A percentile compares a stretch with the other conserved stretches of the same genome.
These are phyloP conservation scores for Zosterops japonicus DNA, from an alignment of 2,113 vertebrate genomes.

Conservation along the genomic window DNA sequence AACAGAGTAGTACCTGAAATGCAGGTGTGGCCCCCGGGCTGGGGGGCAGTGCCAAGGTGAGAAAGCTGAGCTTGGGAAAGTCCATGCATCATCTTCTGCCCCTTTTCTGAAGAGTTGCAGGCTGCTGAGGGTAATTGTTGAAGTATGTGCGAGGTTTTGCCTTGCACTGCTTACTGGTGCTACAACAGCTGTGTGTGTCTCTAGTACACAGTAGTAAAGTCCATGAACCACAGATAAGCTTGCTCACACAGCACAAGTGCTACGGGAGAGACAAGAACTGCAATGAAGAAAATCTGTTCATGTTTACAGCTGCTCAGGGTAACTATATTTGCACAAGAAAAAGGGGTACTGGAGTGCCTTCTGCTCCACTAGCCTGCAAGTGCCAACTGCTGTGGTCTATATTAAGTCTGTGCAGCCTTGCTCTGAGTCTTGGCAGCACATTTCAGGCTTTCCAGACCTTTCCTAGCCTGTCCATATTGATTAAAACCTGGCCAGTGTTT, in stretches of 20 bases:
- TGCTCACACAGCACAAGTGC: not conserved
- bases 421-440: not conserved
- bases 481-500: not conserved
- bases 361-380: rapidly evolving
- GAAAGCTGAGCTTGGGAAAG: not conserved
- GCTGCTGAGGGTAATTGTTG: not conserved
- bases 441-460: not conserved
- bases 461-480: not conserved
- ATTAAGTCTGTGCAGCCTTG: not conserved
- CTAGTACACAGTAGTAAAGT: not conserved
- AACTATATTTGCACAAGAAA: not conserved
- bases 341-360: not conserved
- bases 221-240: not conserved
- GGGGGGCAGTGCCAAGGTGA: not conserved
- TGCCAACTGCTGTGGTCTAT: not conserved
- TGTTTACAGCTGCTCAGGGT: not conserved
- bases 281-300: not conserved
- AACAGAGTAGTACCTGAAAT: not conserved
- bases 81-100: not conserved
- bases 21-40: not conserved
- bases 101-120: not conserved
- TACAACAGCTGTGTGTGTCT: not conserved
- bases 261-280: not conserved
- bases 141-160: not conserved
- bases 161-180: not conserved